These are phyloP conservation scores for Anhinga rufa DNA, from an alignment of 2,113 vertebrate genomes.

Conservation along the genomic window DNA sequence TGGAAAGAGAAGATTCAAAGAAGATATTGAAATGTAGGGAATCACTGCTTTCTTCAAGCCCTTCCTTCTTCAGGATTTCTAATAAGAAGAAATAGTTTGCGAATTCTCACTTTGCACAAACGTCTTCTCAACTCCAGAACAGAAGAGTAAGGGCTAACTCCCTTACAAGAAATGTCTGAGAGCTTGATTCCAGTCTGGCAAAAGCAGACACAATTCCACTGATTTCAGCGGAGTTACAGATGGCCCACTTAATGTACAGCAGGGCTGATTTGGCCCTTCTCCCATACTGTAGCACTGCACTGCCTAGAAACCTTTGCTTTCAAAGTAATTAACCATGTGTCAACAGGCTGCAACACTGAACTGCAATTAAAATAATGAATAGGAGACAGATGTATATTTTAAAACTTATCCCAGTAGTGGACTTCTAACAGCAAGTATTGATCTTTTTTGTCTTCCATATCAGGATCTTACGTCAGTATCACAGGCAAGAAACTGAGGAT, in stretches of 20 bases:
- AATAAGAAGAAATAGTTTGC: background rate
- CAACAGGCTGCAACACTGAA: background rate
- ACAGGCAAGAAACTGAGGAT: background rate
- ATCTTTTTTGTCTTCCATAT: background rate
- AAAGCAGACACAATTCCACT: background rate
- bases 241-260: background rate
- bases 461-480: background rate
- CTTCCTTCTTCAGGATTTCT: background rate
- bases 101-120: background rate
- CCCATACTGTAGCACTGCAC: background rate
- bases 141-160: background rate
- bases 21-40: background rate
- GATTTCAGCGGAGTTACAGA: background rate
- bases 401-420: background rate
- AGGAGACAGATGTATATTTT: background rate
- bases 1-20: background rate
- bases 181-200: background rate
- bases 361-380: background rate
- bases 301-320: background rate
- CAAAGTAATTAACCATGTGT: background rate
- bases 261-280: background rate
- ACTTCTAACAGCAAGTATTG: background rate
- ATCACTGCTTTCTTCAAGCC: background rate
- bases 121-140: background rate
- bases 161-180: background rate